These are phyloP conservation scores for Pelochelys cantorii DNA, from an alignment of 2,797 vertebrate genomes.

Conservation along the genomic window DNA sequence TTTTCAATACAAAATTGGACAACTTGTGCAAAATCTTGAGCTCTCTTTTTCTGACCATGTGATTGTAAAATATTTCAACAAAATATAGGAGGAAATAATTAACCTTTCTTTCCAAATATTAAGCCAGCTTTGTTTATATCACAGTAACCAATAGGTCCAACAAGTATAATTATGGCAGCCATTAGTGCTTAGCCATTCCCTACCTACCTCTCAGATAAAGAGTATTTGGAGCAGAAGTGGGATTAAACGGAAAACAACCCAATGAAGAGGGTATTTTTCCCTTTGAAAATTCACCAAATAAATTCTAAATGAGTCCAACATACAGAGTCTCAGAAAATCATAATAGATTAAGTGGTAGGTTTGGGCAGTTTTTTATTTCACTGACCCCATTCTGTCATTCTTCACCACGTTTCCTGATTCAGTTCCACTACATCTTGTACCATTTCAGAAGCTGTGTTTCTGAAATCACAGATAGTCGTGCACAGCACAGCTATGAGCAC, in stretches of 20 bases:
- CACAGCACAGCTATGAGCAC: no score
- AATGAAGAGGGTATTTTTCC: background rate
- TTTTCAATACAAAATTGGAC: background rate
- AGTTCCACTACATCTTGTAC: conserved; percentile 52
- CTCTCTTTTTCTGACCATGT: background rate
- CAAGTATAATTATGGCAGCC: background rate
- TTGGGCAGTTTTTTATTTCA: background rate
- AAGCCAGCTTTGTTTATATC: background rate
- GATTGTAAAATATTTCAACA: background rate
- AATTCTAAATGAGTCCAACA: conserved; percentile 17
- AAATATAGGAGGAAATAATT: background rate
- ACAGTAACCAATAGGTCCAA: background rate
- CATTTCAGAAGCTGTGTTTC: conserved; percentile 37
- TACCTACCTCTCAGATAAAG: conserved; percentile 5
- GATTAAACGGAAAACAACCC: conserved; percentile 5
- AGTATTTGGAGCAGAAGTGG: background rate
- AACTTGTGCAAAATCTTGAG: background rate
- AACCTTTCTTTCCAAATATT: background rate
- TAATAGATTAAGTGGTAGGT: background rate
- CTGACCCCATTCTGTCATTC: background rate
- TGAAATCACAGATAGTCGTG: conserved; percentile 64
- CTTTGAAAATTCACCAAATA: conserved; percentile 15
- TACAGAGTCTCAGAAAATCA: conserved; percentile 12
- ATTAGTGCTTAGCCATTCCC: conserved; percentile 3
- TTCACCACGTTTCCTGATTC: conserved; percentile 43